phyloP scores from a whole-genome alignment of 2,888 invertebrate genomes.

The Synanthedon myopaeformis region DNA sequence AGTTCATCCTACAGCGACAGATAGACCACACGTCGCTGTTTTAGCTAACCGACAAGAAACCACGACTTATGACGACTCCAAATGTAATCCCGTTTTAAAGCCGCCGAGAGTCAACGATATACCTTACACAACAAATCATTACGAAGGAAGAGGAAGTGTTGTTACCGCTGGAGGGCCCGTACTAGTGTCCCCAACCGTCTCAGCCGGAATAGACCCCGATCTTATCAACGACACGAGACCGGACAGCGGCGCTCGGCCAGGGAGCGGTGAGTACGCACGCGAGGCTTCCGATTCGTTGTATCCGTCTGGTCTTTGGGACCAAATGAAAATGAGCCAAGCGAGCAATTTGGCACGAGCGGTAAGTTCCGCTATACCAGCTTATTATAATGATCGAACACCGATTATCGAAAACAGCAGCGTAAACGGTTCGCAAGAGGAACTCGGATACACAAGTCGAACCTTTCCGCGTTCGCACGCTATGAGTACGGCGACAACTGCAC shows the following conservation, averaged over 20 bases:
- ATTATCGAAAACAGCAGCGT: slow-evolving; percentile 76
- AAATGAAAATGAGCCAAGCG: slow-evolving; percentile 62
- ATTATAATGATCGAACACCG: slow-evolving; percentile 80
- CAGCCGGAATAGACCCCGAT: slow-evolving; percentile 85
- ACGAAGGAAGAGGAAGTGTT: slow-evolving; percentile 76
- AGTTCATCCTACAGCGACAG: slow-evolving; percentile 56
- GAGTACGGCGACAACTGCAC: slow-evolving; percentile 58
- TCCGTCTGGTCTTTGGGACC: slow-evolving; percentile 84
- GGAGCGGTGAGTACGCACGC: slow-evolving; percentile 83
- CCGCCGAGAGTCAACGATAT: slow-evolving; percentile 77
- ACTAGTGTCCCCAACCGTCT: slow-evolving; percentile 80
- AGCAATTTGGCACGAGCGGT: slow-evolving; percentile 71
- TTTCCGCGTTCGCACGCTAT: slow-evolving; percentile 68
- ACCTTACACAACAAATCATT: slow-evolving; percentile 76
- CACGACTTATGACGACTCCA: slow-evolving; percentile 43
- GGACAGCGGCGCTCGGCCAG: slow-evolving; percentile 69
- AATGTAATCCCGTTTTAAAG: slow-evolving; percentile 78
- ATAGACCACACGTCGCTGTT: slow-evolving; percentile 68
- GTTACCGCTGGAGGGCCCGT: slow-evolving; percentile 74
- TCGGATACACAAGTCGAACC: slow-evolving; percentile 72
- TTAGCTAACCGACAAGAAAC: slow-evolving; percentile 66
- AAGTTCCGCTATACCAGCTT: slow-evolving; percentile 68
- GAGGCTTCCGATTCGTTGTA: slow-evolving; percentile 81
- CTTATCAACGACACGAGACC: slow-evolving; percentile 85
- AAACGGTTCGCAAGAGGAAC: slow-evolving; percentile 71